Evolutionary conservation across 2,113 vertebrate species (phyloP).

Genomic region (Onychostruthus taczanowskii): DNA sequence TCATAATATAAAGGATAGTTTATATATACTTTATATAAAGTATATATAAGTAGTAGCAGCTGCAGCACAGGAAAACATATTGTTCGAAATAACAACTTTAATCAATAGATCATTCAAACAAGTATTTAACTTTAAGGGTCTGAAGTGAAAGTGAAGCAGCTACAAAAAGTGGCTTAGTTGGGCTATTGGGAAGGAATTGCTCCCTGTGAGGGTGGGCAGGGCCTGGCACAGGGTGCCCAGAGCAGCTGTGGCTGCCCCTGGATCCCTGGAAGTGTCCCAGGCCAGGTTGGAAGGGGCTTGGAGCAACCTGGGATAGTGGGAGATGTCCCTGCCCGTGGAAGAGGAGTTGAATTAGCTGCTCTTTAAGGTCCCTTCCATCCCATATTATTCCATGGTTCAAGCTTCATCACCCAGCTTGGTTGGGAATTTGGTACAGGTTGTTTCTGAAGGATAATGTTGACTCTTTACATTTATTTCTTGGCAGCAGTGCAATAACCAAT

Average conservation of each 20-base stretch:
- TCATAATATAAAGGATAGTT: neutral
- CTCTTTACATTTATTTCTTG: neutral
- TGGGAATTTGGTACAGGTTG: accelerated
- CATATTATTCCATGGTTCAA: neutral
- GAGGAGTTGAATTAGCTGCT: neutral
- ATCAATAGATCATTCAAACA: neutral
- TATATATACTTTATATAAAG: neutral
- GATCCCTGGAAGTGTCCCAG: neutral
- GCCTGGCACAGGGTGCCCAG: neutral
- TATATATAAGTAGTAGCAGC: neutral
- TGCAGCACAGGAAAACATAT: neutral
- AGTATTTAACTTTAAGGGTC: neutral
- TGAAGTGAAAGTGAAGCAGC: neutral
- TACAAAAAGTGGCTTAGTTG: neutral
- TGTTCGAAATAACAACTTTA: neutral
- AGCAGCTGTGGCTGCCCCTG: neutral
- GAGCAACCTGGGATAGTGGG: accelerated
- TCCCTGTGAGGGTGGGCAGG: neutral
- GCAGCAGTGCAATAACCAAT: neutral
- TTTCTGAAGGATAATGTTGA: neutral
- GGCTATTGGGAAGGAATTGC: neutral
- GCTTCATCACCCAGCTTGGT: neutral
- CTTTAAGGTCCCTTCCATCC: neutral
- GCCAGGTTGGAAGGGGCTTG: accelerated
- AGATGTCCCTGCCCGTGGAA: neutral